Evolutionary conservation across 2,888 invertebrate species (phyloP), one percentile per base, ranked within the genome.

Genomic region (Tiphia femorata): DNA sequence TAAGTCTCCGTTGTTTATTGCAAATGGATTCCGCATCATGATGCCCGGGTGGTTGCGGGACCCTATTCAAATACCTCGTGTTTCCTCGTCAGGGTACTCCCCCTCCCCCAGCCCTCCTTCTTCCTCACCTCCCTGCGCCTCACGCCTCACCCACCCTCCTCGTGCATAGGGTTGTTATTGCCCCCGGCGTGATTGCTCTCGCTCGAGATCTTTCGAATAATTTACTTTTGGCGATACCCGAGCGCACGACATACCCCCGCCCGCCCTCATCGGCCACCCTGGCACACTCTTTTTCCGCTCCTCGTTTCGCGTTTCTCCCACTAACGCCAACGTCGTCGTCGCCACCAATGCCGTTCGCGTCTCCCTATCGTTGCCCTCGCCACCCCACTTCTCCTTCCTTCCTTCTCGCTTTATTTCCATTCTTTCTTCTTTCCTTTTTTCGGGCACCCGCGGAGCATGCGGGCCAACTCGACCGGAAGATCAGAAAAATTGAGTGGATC

Each of bases 1-100:
- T 78, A 78, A 80, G 82, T 81, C 80, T 80, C 69, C 70, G 82
- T 83, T 82, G 82, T 83, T 83, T 83, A 83, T 82, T 83, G 83
- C 83, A 83, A 83, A 83, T 83, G 83, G 80, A 83, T 83, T 83
- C 78, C 77, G 73, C 79, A 77, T 77, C 76, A 77, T 73, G 78
- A 79, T 73, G 73, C 77, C 75, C 72, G 71, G 69, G 75, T 72
- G 72, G 74, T 69, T 78, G 47, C 66, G 75, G 65, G 70, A 73
- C 75, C 75, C 77, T 73, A 78, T 76, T 77, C 76, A 75, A 76
- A 77, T 77, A 75, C 72, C 73, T 73, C 72, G 75, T 76, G 70
- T 77, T 76, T 77, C 70, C 76, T 73, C 72, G 74, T 75, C 73
- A 63, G 62, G 48, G 43, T 60, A 56, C 52, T 37, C 64, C 51